A percentile compares a stretch with the other conserved stretches of the same genome.
Conservation (phyloP, 2,113 vertebrate species). For the Thunnus thynnus region DNA sequence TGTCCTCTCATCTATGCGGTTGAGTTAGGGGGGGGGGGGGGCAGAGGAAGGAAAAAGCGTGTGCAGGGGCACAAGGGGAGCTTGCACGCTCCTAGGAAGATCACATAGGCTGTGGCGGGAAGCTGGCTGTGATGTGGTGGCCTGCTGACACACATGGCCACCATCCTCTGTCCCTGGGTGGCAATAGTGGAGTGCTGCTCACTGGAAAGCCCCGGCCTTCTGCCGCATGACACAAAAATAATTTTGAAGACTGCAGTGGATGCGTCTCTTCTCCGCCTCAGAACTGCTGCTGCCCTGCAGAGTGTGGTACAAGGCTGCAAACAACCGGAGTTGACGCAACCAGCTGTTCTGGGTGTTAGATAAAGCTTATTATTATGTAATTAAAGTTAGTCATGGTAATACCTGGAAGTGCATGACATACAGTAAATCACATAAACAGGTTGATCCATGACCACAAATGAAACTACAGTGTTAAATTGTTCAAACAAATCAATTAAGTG, state of each 20-base stretch:
- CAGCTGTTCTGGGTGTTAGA: neutral
- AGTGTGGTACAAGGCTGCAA: neutral
- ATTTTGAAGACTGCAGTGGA: conserved; percentile 21
- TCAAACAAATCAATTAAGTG: neutral
- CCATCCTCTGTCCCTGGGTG: conserved; percentile 59
- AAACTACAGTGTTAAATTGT: neutral
- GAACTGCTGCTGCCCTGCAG: neutral
- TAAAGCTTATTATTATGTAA: no score
- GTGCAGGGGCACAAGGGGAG: conserved; percentile 21
- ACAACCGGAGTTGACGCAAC: neutral
- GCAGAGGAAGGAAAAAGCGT: conserved; percentile 45
- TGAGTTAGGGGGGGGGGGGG: neutral
- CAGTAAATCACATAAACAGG: neutral
- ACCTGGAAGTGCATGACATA: neutral
- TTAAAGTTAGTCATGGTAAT: neutral
- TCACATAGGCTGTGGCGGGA: conserved; percentile 61
- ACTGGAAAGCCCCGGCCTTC: conserved; percentile 50
- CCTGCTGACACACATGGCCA: conserved; percentile 66
- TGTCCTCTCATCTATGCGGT: conserved; percentile 66
- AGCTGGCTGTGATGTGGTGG: conserved; percentile 71
- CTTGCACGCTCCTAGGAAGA: conserved; percentile 42
- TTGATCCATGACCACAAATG: neutral
- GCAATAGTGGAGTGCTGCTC: conserved; percentile 37
- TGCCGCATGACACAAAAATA: conserved; percentile 25
- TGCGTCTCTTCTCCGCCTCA: neutral